These are phyloP conservation scores for Seira sanloemensis DNA, from an alignment of 2,888 invertebrate species.

Conservation along the genomic window DNA sequence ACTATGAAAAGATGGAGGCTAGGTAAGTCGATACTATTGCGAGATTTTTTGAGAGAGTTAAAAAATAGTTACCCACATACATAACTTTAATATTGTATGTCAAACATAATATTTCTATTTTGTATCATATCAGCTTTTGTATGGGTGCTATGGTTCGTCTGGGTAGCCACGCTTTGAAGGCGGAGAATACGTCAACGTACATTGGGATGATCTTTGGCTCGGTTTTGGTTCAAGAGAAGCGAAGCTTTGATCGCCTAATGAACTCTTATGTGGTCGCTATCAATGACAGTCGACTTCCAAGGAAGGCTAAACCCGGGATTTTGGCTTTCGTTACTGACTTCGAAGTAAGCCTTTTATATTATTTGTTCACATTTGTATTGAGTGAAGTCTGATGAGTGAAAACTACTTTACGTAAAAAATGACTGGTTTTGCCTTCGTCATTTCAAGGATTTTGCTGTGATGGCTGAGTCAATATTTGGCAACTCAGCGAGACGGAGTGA, in stretches of 20 bases:
- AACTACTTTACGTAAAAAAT: neutral
- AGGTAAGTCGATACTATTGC: constrained; percentile 83
- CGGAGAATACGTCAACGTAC: constrained; percentile 90
- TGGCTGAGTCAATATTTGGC: constrained; percentile 91
- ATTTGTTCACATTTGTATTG: too few relatives aligned
- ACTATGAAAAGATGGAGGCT: constrained; percentile 91
- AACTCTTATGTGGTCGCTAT: constrained; percentile 88
- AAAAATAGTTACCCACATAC: too few relatives aligned
- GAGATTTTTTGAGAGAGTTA: too few relatives aligned
- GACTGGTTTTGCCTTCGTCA: neutral
- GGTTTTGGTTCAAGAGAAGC: constrained; percentile 89
- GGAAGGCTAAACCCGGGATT: constrained; percentile 90
- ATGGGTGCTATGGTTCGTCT: constrained; percentile 94
- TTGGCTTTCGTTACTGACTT: constrained; percentile 92
- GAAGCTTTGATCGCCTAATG: constrained; percentile 95
- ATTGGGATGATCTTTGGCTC: constrained; percentile 91
- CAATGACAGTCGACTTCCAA: constrained; percentile 84
- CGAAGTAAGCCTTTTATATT: constrained; percentile 79
- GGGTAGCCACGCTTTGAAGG: constrained; percentile 94
- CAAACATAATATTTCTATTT: neutral
- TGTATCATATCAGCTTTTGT: constrained; percentile 84
- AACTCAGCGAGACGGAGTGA: constrained; percentile 91
- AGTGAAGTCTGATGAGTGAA: neutral
- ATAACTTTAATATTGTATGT: constrained; percentile 54
- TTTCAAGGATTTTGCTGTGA: constrained; percentile 84